A percentile compares a stretch with the other conserved stretches of the same genome.
Evolutionary conservation across 2,113 vertebrate genomes (phyloP).

Genomic region (Procavia capensis): DNA sequence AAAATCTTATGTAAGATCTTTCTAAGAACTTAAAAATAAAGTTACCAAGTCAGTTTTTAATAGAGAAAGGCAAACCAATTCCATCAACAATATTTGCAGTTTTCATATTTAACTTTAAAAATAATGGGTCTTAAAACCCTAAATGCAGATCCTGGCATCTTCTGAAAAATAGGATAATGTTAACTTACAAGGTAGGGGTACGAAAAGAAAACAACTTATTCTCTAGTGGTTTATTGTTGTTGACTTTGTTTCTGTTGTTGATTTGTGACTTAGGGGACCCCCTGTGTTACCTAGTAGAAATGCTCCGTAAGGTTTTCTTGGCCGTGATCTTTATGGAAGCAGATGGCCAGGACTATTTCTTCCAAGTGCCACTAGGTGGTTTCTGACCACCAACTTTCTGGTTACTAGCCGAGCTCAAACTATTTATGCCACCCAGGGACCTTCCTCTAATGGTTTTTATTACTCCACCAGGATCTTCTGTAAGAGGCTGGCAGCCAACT

Average conservation of each 20-base stretch:
- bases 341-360: neutral
- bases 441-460: conserved; percentile 43
- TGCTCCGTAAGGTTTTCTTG: neutral
- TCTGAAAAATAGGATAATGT: conserved; percentile 17
- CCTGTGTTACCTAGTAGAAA: no score
- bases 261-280: no score
- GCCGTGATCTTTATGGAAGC: neutral
- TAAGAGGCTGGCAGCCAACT: conserved; percentile 58
- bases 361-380: neutral
- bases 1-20: neutral
- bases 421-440: neutral
- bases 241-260: neutral
- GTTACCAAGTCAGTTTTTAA: neutral
- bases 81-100: neutral
- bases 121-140: neutral
- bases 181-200: neutral
- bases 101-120: conserved; percentile 57
- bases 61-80: neutral
- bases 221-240: conserved; percentile 23
- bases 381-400: neutral
- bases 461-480: conserved; percentile 45
- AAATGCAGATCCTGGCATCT: neutral
- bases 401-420: neutral
- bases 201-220: conserved; percentile 4
- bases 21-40: conserved; percentile 27